These are phyloP conservation scores for Bombylius major DNA, from an alignment of 2,888 invertebrate species.

Conservation along the genomic window DNA sequence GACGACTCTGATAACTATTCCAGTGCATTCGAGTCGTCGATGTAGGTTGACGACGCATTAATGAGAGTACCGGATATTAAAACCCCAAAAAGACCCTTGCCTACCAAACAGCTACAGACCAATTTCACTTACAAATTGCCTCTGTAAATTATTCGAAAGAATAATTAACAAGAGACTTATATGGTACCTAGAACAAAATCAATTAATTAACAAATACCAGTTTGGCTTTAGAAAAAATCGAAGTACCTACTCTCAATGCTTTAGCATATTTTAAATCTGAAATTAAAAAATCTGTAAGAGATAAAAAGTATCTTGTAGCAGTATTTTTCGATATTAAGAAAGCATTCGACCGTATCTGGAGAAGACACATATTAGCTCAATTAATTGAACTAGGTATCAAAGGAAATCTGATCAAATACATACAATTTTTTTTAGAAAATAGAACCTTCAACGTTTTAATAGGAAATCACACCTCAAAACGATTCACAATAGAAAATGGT, in stretches of 20 bases:
- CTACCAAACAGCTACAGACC: constrained; percentile 3
- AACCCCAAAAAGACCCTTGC: no score
- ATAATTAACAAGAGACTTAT: constrained; percentile 1
- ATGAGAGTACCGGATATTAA: no score
- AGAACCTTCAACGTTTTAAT: background rate
- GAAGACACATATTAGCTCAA: background rate
- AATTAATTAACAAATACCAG: background rate
- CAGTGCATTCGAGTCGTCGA: no score
- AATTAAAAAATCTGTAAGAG: background rate
- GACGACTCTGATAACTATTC: no score
- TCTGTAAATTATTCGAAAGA: background rate
- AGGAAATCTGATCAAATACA: background rate
- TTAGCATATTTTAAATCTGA: background rate
- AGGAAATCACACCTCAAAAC: background rate
- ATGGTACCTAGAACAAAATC: background rate
- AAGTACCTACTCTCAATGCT: background rate
- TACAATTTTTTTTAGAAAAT: background rate
- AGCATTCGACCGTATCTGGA: background rate
- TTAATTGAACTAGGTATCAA: background rate
- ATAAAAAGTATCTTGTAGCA: background rate
- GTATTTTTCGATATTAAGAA: constrained; percentile 1
- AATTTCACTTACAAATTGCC: constrained; percentile 1
- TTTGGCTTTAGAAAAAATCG: background rate
- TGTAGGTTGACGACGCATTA: no score
- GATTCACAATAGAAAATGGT: background rate